Conservation (phyloP, 2,797 vertebrate genomes). For the Oreortyx pictus region DNA sequence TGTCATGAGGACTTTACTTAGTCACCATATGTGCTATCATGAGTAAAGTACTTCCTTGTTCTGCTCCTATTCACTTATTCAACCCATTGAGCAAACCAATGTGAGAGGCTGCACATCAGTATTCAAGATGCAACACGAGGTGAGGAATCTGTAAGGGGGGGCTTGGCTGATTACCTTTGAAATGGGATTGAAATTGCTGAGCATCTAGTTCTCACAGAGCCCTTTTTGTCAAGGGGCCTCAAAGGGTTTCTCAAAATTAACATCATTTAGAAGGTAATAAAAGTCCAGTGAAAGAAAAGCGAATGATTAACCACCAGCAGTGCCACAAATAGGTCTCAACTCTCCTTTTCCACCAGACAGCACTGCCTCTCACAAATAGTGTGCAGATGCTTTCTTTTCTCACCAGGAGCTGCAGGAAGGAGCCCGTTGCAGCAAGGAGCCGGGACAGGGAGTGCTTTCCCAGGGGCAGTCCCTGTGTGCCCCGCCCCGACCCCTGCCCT, state of each 20-base stretch:
- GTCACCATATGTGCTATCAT: not conserved
- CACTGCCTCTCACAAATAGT: rapidly evolving
- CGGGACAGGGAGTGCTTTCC: not conserved
- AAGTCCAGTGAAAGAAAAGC: not conserved
- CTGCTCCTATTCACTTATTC: not conserved
- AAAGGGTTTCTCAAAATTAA: not conserved
- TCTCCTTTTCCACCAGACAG: not conserved
- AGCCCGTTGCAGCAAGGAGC: not conserved
- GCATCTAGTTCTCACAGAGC: not conserved
- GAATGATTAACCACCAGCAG: rapidly evolving
- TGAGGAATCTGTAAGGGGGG: not conserved
- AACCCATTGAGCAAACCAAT: not conserved
- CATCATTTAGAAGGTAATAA: not conserved
- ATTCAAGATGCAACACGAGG: not conserved
- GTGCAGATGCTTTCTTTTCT: rapidly evolving
- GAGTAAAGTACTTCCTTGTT: not conserved
- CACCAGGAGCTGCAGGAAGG: not conserved
- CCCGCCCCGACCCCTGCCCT: rapidly evolving
- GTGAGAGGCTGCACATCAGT: conserved; percentile 4
- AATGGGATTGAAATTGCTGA: conserved; percentile 1
- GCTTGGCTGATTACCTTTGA: not conserved
- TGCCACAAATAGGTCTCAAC: not conserved
- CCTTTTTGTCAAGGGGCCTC: not conserved
- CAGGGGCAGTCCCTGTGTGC: not conserved
- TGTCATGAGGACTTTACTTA: not conserved